Evolutionary conservation across 2,113 vertebrate genomes (phyloP), one percentile per base, ranked within the genome.

Genomic region (Onychostoma macrolepis): DNA sequence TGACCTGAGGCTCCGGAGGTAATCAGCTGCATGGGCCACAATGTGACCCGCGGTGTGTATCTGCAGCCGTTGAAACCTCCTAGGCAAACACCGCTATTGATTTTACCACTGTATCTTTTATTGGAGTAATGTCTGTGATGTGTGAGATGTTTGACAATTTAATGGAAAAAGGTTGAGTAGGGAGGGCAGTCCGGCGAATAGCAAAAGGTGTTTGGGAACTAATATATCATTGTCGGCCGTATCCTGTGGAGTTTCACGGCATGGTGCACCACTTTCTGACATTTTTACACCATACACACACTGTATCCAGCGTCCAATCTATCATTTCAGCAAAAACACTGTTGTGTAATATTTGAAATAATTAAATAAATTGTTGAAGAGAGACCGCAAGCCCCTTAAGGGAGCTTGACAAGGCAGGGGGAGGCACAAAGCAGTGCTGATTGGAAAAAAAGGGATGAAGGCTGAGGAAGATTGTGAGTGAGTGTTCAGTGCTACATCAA

Each of bases 121-220:
- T 50, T 79, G 74, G 63, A 83, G 72, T 88, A 86, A 88, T 79
- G 85, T 88, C 84, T 91, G 89, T 85, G 86, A 88, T 79, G 84
- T 88, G 82, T 91, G 89, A 92, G 86, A 80, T 86, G 71, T 88
- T 87, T 90, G 89, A 92, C 90, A 91, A 89, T 87, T 87, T 91
- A 82, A 92, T 85, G 86, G 84, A 91, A 90, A 83, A 90, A 41
- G 79, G 50, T 84, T 74, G 65, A 74, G 79, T 24, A 45, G 24
- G 85, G 28, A 72, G 63, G 85, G 61, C 12, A 78, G 56, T 24
- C 50, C 13, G 38, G 43, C 28, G 80, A 92, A 90, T 90, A 86
- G 89, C n/a, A 90, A 89, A 38, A 85, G 77, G 77, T 80, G 84
- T 80, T 61, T 58, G 77, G 85, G 86, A 85, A 76, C 50, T 85